These are phyloP conservation scores for Liasis olivaceus DNA, from an alignment of 2,797 vertebrate species.

Conservation along the genomic window DNA sequence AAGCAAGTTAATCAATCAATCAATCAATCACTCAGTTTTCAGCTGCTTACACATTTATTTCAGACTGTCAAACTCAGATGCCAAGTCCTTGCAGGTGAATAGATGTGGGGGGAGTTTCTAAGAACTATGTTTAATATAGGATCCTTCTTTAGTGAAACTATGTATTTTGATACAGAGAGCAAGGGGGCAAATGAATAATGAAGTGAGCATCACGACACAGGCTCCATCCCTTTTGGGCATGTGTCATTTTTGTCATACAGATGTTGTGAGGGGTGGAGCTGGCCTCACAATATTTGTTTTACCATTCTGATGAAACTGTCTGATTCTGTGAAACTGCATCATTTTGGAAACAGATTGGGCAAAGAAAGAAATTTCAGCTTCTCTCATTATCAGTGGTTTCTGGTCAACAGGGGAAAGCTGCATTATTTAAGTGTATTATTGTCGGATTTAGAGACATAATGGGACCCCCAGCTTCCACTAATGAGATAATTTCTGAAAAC, in stretches of 20 bases:
- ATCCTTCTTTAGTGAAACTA: background rate
- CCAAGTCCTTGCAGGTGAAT: background rate
- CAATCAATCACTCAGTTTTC: background rate
- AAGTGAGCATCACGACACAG: background rate
- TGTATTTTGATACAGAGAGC: background rate
- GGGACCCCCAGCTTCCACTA: background rate
- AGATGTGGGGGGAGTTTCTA: background rate
- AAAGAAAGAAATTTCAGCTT: background rate
- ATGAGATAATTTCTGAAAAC: background rate
- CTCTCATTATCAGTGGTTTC: background rate
- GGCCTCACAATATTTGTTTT: background rate
- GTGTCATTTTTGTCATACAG: background rate
- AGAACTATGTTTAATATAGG: background rate
- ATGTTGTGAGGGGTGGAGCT: background rate
- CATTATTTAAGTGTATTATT: background rate
- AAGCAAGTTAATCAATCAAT: constrained; percentile 38
- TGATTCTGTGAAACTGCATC: background rate
- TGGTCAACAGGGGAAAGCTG: background rate
- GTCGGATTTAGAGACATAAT: background rate
- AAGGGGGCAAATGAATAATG: background rate
- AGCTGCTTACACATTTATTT: background rate
- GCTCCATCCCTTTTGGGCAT: background rate
- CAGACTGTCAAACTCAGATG: background rate
- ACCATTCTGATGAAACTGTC: background rate
- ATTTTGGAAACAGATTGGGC: background rate